Evolutionary conservation across 1,140 invertebrate species (phyloP).

Genomic region (Contarinia nasturtii): DNA sequence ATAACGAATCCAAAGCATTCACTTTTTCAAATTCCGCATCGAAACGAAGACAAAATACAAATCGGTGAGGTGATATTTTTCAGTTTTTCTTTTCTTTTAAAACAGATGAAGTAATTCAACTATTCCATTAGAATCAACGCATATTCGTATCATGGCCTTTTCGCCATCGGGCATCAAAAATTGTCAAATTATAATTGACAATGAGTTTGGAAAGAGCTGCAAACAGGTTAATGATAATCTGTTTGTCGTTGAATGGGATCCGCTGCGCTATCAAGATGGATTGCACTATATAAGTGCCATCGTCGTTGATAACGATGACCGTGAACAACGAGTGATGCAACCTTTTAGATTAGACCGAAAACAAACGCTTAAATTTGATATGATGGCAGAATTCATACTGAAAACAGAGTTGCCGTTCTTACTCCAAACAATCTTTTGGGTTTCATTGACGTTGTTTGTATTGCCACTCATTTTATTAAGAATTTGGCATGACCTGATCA

Average conservation of each 20-base stretch:
- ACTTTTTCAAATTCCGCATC: conserved; percentile 45
- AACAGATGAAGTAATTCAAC: too few species aligned
- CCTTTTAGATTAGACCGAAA: conserved; percentile 61
- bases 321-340: conserved; percentile 24
- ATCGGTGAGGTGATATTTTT: too few species aligned
- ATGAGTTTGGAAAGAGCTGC: conserved; percentile 39
- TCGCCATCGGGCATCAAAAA: conserved; percentile 38
- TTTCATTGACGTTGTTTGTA: conserved; percentile 35
- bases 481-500: conserved; percentile 30
- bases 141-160: conserved; percentile 64
- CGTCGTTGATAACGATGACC: conserved; percentile 37
- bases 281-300: conserved; percentile 48
- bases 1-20: conserved; percentile 82
- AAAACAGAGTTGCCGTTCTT: conserved; percentile 51
- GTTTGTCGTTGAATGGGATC: conserved; percentile 52
- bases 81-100: too few species aligned
- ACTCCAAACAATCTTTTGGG: conserved; percentile 50
- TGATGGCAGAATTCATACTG: conserved; percentile 46
- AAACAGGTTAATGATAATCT: conserved; percentile 41
- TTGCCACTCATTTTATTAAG: conserved; percentile 41
- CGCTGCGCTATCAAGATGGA: conserved; percentile 40
- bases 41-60: conserved; percentile 52
- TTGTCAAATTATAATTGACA: conserved; percentile 46
- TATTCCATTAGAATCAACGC: conserved; percentile 36
- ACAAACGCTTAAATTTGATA: conserved; percentile 33